These are phyloP conservation scores for Smithornis capensis DNA, from an alignment of 2,113 vertebrate genomes.

Conservation along the genomic window DNA sequence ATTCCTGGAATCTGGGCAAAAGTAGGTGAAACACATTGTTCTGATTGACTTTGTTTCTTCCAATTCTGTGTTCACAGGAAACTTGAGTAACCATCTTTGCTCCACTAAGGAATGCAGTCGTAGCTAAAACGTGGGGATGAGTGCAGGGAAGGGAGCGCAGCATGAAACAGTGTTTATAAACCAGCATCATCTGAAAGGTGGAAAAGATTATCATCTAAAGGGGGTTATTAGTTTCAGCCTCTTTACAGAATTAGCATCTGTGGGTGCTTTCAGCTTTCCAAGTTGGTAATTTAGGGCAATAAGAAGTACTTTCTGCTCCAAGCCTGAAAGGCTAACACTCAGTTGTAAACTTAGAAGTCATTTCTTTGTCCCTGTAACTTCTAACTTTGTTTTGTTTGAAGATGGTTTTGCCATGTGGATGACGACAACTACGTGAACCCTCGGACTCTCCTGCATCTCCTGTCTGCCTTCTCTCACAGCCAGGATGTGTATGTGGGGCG, in stretches of 20 bases:
- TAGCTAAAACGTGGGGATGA: background rate
- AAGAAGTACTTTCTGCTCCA: background rate
- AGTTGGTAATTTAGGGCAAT: background rate
- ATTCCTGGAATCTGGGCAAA: conserved; percentile 94
- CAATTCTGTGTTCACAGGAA: background rate
- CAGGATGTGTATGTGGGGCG: conserved; percentile 93
- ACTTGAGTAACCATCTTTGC: background rate
- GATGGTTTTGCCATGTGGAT: conserved; percentile 98
- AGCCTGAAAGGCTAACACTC: background rate
- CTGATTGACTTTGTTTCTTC: background rate
- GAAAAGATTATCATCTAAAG: background rate
- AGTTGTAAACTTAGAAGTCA: background rate
- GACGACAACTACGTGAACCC: conserved; percentile 97
- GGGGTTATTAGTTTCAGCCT: background rate
- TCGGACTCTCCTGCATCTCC: conserved; percentile 77
- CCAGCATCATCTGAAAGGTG: background rate
- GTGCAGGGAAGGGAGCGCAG: background rate
- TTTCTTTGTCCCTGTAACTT: background rate
- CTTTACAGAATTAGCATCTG: background rate
- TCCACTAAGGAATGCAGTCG: background rate
- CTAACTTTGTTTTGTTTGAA: conserved; percentile 33
- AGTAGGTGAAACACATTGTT: conserved; percentile 76
- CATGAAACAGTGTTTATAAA: background rate
- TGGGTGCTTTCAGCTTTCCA: background rate
- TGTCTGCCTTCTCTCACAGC: conserved; percentile 90